Conservation (phyloP, 2,888 invertebrate species). For the Ornithoptera alexandrae region DNA sequence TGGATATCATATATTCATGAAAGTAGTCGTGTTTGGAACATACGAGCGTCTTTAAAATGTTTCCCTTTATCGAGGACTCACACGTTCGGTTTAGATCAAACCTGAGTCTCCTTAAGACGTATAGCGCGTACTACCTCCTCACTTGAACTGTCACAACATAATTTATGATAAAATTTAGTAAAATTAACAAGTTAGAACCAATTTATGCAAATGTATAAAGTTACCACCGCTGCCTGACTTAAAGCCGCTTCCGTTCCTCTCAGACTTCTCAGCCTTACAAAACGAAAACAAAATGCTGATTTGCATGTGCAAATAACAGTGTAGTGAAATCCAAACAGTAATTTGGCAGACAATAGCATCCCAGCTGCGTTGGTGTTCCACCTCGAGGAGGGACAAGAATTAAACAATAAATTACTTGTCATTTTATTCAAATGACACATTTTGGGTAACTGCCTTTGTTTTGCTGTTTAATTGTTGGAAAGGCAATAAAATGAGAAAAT, state of each 20-base stretch:
- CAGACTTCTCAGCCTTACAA: slow-evolving; percentile 45
- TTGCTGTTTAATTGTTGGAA: slow-evolving; percentile 25
- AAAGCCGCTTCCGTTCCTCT: slow-evolving; percentile 36
- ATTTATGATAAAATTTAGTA: neutral
- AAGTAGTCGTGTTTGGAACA: too few relatives aligned
- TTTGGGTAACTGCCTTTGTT: slow-evolving; percentile 33
- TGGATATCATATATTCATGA: too few relatives aligned
- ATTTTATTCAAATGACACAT: slow-evolving; percentile 47
- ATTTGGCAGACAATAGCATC: slow-evolving; percentile 69
- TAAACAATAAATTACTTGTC: slow-evolving; percentile 69
- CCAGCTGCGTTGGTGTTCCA: slow-evolving; percentile 59
- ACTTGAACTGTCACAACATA: too few relatives aligned
- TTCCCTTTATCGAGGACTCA: too few relatives aligned
- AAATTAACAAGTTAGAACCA: neutral
- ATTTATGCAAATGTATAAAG: slow-evolving; percentile 32
- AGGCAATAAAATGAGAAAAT: slow-evolving; percentile 24
- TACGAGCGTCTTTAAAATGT: too few relatives aligned
- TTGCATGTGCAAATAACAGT: slow-evolving; percentile 77
- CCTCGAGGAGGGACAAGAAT: slow-evolving; percentile 53
- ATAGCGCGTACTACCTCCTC: too few relatives aligned
- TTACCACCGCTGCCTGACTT: slow-evolving; percentile 38
- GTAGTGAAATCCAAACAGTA: slow-evolving; percentile 76
- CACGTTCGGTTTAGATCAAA: too few relatives aligned
- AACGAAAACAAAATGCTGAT: slow-evolving; percentile 75
- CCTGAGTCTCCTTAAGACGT: too few relatives aligned